A percentile compares a stretch with the other conserved stretches of the same genome.
phyloP scores from a whole-genome alignment of 2,113 vertebrate species.

The Thinocorus orbignyianus region DNA sequence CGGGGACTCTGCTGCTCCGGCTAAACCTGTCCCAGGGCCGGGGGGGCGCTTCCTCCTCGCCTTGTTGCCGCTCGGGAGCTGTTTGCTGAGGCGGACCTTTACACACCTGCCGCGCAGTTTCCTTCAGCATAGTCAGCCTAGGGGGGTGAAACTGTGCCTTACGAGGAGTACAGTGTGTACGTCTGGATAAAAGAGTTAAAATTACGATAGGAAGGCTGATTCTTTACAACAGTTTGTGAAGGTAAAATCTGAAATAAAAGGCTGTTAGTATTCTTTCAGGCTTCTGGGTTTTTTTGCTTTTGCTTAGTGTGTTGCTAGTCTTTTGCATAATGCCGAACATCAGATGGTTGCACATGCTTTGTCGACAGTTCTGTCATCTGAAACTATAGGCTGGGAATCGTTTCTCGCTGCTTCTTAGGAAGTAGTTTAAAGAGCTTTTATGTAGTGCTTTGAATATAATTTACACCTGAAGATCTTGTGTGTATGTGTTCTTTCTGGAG shows the following conservation, averaged over 20 bases:
- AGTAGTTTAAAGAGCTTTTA: not conserved
- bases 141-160: rapidly evolving
- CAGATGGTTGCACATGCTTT: not conserved
- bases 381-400: not conserved
- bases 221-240: not conserved
- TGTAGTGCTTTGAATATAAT: not conserved
- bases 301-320: not conserved
- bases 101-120: not conserved
- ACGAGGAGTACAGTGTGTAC: rapidly evolving
- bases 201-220: not conserved
- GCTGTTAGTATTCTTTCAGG: not conserved
- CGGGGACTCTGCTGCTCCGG: not conserved
- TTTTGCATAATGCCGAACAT: not conserved
- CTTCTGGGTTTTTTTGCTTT: not conserved
- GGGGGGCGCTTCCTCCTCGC: not conserved
- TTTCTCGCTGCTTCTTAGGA: not conserved
- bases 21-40: not conserved
- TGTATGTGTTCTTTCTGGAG: not conserved
- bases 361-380: not conserved
- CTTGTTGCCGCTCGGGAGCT: rapidly evolving
- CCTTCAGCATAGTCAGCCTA: not conserved
- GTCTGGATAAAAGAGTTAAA: not conserved
- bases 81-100: not conserved
- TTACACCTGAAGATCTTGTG: not conserved
- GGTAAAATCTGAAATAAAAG: not conserved